These are phyloP conservation scores for Hippocampus barbouri DNA, from an alignment of 2,113 vertebrate species.

Conservation along the genomic window DNA sequence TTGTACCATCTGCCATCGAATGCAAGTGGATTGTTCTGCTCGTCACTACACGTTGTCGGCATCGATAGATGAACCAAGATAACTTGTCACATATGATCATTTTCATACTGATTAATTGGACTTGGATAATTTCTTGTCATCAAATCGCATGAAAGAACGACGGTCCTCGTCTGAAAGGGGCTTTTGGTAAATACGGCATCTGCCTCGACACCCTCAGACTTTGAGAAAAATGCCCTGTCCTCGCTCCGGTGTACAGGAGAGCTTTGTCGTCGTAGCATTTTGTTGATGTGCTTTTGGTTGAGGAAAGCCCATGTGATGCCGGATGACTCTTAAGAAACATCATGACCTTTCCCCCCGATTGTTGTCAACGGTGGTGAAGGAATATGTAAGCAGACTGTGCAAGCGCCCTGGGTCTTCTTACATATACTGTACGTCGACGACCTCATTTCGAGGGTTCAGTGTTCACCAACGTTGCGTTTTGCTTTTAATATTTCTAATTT, in stretches of 20 bases:
- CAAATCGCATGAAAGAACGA: background rate
- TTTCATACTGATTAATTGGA: no score
- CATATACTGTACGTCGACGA: constrained; percentile 57
- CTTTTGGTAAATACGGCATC: background rate
- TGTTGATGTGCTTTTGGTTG: constrained; percentile 11
- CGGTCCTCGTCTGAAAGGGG: background rate
- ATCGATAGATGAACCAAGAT: no score
- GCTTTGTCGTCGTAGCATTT: background rate
- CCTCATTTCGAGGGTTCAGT: constrained; percentile 49
- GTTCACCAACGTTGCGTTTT: constrained; percentile 9
- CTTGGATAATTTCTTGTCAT: no score
- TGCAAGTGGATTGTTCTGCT: no score
- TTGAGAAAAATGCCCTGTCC: background rate
- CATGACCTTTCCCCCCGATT: constrained; percentile 36
- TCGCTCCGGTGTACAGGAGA: background rate
- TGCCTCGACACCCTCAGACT: background rate
- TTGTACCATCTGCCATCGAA: no score
- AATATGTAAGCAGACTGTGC: constrained; percentile 62
- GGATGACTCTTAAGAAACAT: constrained; percentile 13
- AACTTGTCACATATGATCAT: no score
- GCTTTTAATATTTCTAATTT: constrained; percentile 19
- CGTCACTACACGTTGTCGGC: no score
- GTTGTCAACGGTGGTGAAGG: constrained; percentile 64
- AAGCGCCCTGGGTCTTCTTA: constrained; percentile 47
- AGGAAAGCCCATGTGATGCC: constrained; percentile 4